Evolutionary conservation across 2,113 vertebrate species (phyloP).

Genomic region (Cyanoramphus novaezelandiae): DNA sequence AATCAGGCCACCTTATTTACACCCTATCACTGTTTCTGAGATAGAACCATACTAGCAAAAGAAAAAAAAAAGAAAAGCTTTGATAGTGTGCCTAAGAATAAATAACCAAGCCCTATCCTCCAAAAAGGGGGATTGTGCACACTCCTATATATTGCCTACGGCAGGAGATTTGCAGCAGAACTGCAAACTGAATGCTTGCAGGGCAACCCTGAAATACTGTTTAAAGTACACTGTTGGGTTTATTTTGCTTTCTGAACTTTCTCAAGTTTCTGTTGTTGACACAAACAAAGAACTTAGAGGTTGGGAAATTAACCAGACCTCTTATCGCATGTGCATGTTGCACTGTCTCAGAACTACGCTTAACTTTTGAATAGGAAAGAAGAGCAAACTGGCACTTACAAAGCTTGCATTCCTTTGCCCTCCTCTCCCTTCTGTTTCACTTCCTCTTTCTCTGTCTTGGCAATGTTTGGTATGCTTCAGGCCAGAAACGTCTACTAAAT

Average conservation of each 20-base stretch:
- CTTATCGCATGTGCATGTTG: background rate
- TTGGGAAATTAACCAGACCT: background rate
- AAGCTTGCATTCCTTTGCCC: background rate
- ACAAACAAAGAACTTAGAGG: background rate
- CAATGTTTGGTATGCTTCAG: background rate
- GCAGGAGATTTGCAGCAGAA: background rate
- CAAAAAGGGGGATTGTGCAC: background rate
- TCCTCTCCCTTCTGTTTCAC: background rate
- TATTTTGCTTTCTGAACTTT: background rate
- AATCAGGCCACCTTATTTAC: constrained; percentile 27
- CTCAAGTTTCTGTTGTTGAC: background rate
- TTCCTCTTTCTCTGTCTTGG: background rate
- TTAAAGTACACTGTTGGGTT: background rate
- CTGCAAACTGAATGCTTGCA: background rate
- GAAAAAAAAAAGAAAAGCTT: background rate
- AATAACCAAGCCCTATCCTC: background rate
- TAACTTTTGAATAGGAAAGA: background rate
- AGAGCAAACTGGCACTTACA: background rate
- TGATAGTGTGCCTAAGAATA: background rate
- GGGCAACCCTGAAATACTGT: background rate
- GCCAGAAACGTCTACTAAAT: background rate
- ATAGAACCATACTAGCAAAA: background rate
- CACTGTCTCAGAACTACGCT: background rate
- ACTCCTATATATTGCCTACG: background rate
- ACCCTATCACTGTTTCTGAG: background rate